Percentiles rank a stretch among this genome's conserved stretches.
Conservation (phyloP, 2,888 invertebrate genomes). For the Andrena camellia region DNA sequence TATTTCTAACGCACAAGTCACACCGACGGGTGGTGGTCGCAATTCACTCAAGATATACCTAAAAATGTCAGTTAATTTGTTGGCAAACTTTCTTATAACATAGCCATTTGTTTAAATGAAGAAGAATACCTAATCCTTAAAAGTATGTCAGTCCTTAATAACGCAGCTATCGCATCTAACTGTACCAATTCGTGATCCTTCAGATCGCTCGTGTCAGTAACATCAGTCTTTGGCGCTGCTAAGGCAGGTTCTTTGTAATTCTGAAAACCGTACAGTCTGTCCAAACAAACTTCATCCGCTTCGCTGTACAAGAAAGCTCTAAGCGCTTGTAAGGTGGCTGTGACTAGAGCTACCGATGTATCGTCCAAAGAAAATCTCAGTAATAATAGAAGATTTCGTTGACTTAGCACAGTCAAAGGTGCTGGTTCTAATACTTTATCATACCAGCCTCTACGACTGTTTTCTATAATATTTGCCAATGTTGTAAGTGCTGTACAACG, state of each 20-base stretch:
- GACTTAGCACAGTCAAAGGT: constrained; percentile 86
- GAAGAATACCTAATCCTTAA: constrained; percentile 88
- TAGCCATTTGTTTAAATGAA: constrained; percentile 3
- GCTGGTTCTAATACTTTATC: constrained; percentile 91
- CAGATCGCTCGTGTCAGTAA: constrained; percentile 88
- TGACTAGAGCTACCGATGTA: constrained; percentile 90
- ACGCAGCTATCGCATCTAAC: constrained; percentile 91
- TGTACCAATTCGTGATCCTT: constrained; percentile 95
- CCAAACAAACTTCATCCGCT: constrained; percentile 92
- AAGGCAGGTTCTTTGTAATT: constrained; percentile 84
- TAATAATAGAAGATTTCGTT: constrained; percentile 92
- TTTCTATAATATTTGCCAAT: constrained; percentile 91
- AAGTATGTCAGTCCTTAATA: constrained; percentile 91
- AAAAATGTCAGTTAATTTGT: constrained; percentile 27
- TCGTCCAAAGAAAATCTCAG: constrained; percentile 95
- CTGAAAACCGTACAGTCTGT: constrained; percentile 87
- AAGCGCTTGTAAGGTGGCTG: constrained; percentile 92
- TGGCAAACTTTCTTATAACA: neutral
- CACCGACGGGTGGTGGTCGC: constrained; percentile 90
- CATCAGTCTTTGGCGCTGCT: constrained; percentile 79
- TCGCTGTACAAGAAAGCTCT: constrained; percentile 91
- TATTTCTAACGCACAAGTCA: constrained; percentile 92
- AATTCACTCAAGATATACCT: constrained; percentile 92
- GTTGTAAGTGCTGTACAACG: constrained; percentile 92
- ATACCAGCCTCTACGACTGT: constrained; percentile 91